A percentile compares a stretch with the other conserved stretches of the same genome.
These are phyloP conservation scores for Camponotus pennsylvanicus DNA, from an alignment of 1,140 invertebrate genomes.

Conservation along the genomic window DNA sequence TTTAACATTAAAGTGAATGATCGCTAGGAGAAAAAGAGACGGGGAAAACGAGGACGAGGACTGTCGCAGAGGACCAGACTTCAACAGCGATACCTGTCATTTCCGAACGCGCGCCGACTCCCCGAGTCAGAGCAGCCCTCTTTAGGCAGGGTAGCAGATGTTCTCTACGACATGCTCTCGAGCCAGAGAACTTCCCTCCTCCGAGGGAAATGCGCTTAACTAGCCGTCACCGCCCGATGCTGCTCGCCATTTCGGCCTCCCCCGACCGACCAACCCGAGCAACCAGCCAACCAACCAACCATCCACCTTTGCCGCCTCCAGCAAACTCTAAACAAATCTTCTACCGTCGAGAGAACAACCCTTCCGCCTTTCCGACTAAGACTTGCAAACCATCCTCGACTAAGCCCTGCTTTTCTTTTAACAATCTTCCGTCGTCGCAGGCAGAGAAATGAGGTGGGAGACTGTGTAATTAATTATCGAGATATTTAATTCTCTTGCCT, in stretches of 20 bases:
- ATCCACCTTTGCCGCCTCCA: not conserved
- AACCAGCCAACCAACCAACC: not conserved
- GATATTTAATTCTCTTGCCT: not conserved
- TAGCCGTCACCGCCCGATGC: constrained; percentile 75
- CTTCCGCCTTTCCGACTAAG: not conserved
- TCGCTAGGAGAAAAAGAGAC: not conserved
- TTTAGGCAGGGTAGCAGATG: constrained; percentile 72
- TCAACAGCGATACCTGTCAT: constrained; percentile 73
- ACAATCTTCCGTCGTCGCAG: not conserved
- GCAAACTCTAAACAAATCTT: constrained; percentile 68
- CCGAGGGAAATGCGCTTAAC: constrained; percentile 69
- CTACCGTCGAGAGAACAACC: not conserved
- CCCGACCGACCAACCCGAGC: not conserved
- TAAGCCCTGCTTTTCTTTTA: not conserved
- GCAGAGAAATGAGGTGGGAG: not conserved
- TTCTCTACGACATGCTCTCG: constrained; percentile 71
- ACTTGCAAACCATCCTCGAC: not conserved
- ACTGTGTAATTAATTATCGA: constrained; percentile 18
- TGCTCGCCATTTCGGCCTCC: constrained; percentile 57
- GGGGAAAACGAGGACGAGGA: constrained; percentile 10
- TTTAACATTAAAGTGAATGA: constrained; percentile 2
- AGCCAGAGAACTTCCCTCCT: constrained; percentile 60
- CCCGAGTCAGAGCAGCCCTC: constrained; percentile 55
- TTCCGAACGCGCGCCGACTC: constrained; percentile 62
- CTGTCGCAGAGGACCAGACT: constrained; percentile 67